A percentile compares a stretch with the other conserved stretches of the same genome.
These are phyloP conservation scores for Dryadula phaetusa DNA, from an alignment of 2,888 invertebrate species.

Conservation along the genomic window DNA sequence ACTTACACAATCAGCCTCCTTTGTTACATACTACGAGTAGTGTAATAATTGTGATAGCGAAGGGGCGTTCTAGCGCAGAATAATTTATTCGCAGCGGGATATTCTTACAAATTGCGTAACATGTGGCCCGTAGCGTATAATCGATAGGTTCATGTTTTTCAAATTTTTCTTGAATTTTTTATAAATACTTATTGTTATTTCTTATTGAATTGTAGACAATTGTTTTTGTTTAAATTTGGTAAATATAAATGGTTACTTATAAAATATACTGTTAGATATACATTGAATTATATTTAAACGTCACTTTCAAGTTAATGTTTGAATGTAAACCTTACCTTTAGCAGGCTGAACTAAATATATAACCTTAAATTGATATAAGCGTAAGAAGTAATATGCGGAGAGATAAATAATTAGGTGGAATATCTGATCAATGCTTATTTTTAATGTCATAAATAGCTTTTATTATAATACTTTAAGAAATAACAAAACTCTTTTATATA, in stretches of 20 bases:
- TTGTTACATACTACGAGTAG: conserved; percentile 63
- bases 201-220: neutral
- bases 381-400: too few species aligned
- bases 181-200: conserved; percentile 13
- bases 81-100: conserved; percentile 80
- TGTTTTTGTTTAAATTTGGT: neutral
- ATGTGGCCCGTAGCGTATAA: conserved; percentile 65
- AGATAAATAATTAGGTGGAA: too few species aligned
- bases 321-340: too few species aligned
- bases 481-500: too few species aligned
- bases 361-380: too few species aligned
- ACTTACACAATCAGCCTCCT: conserved; percentile 74
- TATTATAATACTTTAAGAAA: too few species aligned
- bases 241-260: too few species aligned
- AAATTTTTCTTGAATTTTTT: conserved; percentile 29
- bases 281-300: too few species aligned
- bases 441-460: too few species aligned
- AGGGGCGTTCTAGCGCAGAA: conserved; percentile 67
- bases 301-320: too few species aligned
- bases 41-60: conserved; percentile 64
- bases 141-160: conserved; percentile 54
- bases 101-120: conserved; percentile 77
- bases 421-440: too few species aligned
- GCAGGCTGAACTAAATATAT: too few species aligned
- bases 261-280: neutral